Base-by-base conservation (phyloP, 2,113 vertebrate species). In the Athene cunicularia region DNA sequence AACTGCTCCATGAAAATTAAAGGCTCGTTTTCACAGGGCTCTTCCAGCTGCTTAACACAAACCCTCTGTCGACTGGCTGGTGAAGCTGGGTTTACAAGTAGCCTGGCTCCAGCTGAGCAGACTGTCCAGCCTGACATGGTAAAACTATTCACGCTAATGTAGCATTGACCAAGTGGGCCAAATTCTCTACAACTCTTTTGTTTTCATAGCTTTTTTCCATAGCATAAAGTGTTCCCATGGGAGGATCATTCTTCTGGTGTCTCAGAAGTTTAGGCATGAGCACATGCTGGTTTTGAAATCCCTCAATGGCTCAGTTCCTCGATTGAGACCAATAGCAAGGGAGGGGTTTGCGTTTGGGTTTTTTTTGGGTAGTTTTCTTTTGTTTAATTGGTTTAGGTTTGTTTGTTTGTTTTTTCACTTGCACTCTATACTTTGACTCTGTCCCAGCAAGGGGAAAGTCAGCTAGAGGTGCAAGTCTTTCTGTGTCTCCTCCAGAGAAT, bases 41-140 rank as follows among this genome's bases (percentile, higher is more conserved):
- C 56, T 92, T 95, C 80, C 73, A 94, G 53, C 33, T 93, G 66
- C 41, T 93, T 88, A 23, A 73, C 37, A 76, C 50, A 95, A 93
- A 66, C 32, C n/a, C 45, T 82, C 62, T 53, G 20, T 88, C 15
- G 9, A 20, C 24, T 47, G 37, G 15, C 50, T 94, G 32, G 58
- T 68, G 80, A 87, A 45, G n/a, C 16, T 76, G 71, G 9, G 26
- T 90, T 95, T 79, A 85, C 9, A 85, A 85, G 58, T 28, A 94
- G 58, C 33, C 62, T 80, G 56, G 41, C 72, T 79, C 56, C 67
- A 66, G 58, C 35, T 14, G 8, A 76, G 26, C 14, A 60, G 45
- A 12, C 14, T 11, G 21, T 55, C 75, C 70, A 82, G 32, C 27
- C 32, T 84, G 39, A 75, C 20, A 35, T 24, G 3, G 17, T 66